phyloP scores from a whole-genome alignment of 1,140 invertebrate genomes.

The Brachionus rotundiformis region DNA sequence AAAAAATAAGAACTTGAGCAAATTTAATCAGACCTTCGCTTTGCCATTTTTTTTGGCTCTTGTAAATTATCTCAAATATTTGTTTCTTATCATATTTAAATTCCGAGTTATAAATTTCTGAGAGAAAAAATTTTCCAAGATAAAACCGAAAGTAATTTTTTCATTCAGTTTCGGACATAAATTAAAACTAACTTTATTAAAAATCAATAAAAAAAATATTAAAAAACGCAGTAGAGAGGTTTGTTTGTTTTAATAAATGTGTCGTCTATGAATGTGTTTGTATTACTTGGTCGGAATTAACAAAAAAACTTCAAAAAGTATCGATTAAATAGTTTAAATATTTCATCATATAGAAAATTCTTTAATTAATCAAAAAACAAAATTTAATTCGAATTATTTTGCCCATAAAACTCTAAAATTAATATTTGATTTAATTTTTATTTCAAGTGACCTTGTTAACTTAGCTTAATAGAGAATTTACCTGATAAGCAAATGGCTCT shows the following conservation, averaged over 20 bases:
- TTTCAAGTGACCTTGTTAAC: constrained; percentile 8
- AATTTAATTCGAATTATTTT: not conserved
- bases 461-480: not conserved
- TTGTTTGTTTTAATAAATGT: not conserved
- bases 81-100: constrained; percentile 11
- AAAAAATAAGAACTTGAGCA: not conserved
- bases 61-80: not conserved
- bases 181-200: not conserved
- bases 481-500: not conserved
- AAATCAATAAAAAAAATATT: constrained; percentile 7
- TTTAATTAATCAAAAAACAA: not conserved
- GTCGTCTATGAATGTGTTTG: constrained; percentile 6
- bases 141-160: not conserved
- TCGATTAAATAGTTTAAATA: constrained; percentile 5
- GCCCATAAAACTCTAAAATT: not conserved
- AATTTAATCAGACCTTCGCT: not conserved
- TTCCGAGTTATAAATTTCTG: not conserved
- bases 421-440: not conserved
- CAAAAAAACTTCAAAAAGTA: not conserved
- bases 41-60: not conserved
- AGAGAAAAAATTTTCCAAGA: not conserved
- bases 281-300: not conserved
- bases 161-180: not conserved
- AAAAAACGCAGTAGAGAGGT: not conserved
- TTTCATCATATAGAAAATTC: not conserved